phyloP scores from a whole-genome alignment of 2,888 invertebrate species.

The Eupithecia abbreviata region DNA sequence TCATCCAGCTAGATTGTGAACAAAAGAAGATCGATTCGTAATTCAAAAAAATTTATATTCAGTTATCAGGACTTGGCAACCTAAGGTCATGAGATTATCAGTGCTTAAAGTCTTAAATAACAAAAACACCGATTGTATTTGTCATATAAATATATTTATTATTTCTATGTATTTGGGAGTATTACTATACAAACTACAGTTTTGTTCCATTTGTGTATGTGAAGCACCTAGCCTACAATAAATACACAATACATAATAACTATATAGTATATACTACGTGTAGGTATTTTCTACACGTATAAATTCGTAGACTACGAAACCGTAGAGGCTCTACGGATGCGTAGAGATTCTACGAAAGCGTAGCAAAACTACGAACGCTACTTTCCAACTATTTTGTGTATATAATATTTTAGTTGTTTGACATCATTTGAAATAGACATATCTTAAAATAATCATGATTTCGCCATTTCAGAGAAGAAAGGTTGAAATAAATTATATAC shows the following conservation, averaged over 20 bases:
- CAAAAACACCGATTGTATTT: neutral
- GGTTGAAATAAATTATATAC: too few species aligned
- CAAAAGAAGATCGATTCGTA: neutral
- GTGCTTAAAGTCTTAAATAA: neutral
- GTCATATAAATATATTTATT: neutral
- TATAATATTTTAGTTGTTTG: neutral
- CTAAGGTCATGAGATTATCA: neutral
- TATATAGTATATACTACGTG: too few species aligned
- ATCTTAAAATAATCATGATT: neutral
- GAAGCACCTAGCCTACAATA: neutral
- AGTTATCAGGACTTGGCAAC: neutral
- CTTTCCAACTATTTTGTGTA: neutral
- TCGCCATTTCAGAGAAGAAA: too few species aligned
- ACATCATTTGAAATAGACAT: neutral
- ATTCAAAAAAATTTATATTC: neutral
- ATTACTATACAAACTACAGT: neutral
- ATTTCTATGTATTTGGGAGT: neutral
- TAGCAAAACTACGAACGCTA: conserved; percentile 3
- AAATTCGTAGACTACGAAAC: neutral
- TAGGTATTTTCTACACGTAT: neutral
- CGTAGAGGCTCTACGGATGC: neutral
- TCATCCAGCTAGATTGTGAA: neutral
- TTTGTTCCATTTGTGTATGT: neutral
- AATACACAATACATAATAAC: too few species aligned
- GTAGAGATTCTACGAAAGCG: conserved; percentile 8